Evolutionary conservation across 2,797 vertebrate species (phyloP).

Genomic region (Petrocephalus sullivani): DNA sequence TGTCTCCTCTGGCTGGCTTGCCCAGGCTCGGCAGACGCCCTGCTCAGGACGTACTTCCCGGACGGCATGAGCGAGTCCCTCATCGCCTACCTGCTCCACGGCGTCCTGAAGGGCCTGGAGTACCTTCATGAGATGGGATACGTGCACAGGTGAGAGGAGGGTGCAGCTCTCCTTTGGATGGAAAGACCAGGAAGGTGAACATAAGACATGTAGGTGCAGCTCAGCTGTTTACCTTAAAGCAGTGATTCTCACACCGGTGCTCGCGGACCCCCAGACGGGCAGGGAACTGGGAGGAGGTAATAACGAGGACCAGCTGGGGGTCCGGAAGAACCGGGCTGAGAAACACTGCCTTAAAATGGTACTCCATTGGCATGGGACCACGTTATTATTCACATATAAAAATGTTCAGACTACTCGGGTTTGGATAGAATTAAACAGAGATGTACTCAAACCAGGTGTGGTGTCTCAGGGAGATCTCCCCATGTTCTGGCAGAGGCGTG

Average conservation of each 20-base stretch:
- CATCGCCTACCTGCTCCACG: slow-evolving; percentile 86
- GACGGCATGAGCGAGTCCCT: slow-evolving; percentile 95
- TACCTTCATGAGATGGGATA: slow-evolving; percentile 93
- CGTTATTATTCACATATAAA: too few relatives aligned
- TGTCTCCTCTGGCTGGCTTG: background rate
- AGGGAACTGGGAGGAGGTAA: background rate
- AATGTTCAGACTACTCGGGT: too few relatives aligned
- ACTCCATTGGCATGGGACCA: too few relatives aligned
- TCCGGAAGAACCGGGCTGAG: too few relatives aligned
- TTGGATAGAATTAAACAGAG: too few relatives aligned
- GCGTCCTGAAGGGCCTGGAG: slow-evolving; percentile 80
- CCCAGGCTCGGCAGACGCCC: slow-evolving; percentile 82
- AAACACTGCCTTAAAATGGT: too few relatives aligned
- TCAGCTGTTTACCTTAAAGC: background rate
- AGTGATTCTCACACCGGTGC: background rate
- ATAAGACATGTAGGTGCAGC: background rate
- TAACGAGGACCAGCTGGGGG: background rate
- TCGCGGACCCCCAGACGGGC: background rate
- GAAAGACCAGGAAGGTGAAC: background rate
- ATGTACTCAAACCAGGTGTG: background rate
- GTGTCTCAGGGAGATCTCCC: background rate
- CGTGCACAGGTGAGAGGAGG: slow-evolving; percentile 79
- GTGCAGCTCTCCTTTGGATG: background rate
- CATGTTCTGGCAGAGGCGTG: slow-evolving; percentile 71
- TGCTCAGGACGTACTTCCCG: slow-evolving; percentile 84